phyloP scores from a whole-genome alignment of 2,888 invertebrate species.

The Ditula angustiorana region DNA sequence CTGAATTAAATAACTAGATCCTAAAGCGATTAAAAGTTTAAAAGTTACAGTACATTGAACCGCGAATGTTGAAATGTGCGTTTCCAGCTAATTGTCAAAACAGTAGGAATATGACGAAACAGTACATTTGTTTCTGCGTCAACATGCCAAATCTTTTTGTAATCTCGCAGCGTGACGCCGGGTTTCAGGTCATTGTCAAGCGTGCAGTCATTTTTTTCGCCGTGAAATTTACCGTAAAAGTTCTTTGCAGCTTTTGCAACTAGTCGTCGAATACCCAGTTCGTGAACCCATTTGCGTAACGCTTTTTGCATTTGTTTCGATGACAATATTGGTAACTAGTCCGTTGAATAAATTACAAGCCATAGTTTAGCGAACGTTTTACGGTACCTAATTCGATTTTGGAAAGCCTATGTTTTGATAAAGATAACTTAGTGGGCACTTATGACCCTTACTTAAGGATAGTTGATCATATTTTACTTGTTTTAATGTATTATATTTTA shows the following conservation, averaged over 20 bases:
- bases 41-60: too few relatives aligned
- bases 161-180: conserved; percentile 48
- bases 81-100: conserved; percentile 23
- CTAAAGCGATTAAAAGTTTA: too few relatives aligned
- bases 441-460: too few relatives aligned
- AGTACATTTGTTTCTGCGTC: conserved; percentile 24
- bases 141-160: conserved; percentile 32
- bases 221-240: conserved; percentile 77
- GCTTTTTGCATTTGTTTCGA: conserved; percentile 57
- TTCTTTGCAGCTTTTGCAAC: conserved; percentile 72
- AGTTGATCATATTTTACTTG: too few relatives aligned
- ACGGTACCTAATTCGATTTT: neutral
- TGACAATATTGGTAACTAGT: conserved; percentile 28
- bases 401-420: too few relatives aligned
- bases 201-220: conserved; percentile 65
- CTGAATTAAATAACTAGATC: too few relatives aligned
- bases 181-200: conserved; percentile 77
- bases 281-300: conserved; percentile 69
- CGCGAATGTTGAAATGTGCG: neutral
- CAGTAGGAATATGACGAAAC: conserved; percentile 9
- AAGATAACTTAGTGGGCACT: too few relatives aligned
- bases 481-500: too few relatives aligned
- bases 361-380: neutral
- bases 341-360: neutral
- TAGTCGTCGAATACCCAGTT: conserved; percentile 60